A percentile compares a stretch with the other conserved stretches of the same genome.
phyloP scores from a whole-genome alignment of 1,140 invertebrate genomes.

The Tetranychus urticae region DNA sequence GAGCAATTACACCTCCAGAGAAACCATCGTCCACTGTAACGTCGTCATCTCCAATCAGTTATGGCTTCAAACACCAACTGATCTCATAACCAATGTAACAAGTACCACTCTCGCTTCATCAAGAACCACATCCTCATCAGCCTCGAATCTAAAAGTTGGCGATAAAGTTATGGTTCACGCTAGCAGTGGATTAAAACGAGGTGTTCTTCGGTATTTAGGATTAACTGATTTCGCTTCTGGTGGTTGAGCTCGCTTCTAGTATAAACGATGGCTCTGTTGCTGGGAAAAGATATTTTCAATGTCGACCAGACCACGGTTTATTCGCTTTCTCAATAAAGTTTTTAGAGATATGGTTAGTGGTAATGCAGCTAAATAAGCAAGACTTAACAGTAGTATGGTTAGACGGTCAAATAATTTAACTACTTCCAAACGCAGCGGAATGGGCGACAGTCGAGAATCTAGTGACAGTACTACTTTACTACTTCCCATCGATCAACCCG shows the following conservation, averaged over 20 bases:
- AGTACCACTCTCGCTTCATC: neutral
- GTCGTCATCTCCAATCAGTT: neutral
- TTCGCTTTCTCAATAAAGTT: slow-evolving; percentile 71
- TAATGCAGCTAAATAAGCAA: slow-evolving; percentile 19
- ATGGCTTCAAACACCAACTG: neutral
- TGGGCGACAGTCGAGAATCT: slow-evolving; percentile 40
- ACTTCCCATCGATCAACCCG: slow-evolving; percentile 35
- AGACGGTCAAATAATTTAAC: slow-evolving; percentile 12
- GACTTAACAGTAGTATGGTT: slow-evolving; percentile 14
- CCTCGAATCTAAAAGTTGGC: slow-evolving; percentile 41
- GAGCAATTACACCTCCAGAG: slow-evolving; percentile 46
- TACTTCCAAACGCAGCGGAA: slow-evolving; percentile 28
- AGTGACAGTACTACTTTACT: slow-evolving; percentile 52
- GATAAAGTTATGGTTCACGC: slow-evolving; percentile 73
- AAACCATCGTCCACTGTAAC: neutral
- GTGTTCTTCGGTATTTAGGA: slow-evolving; percentile 58
- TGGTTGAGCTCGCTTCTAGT: slow-evolving; percentile 75
- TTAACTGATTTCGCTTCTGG: slow-evolving; percentile 65
- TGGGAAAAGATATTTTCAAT: slow-evolving; percentile 73
- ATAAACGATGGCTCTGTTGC: slow-evolving; percentile 82
- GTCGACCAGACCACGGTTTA: slow-evolving; percentile 61
- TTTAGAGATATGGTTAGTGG: slow-evolving; percentile 18
- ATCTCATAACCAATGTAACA: neutral
- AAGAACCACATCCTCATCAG: neutral
- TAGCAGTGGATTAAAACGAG: slow-evolving; percentile 63